Base-by-base conservation (phyloP, 2,113 vertebrate genomes). In the Peucedramus taeniatus region DNA sequence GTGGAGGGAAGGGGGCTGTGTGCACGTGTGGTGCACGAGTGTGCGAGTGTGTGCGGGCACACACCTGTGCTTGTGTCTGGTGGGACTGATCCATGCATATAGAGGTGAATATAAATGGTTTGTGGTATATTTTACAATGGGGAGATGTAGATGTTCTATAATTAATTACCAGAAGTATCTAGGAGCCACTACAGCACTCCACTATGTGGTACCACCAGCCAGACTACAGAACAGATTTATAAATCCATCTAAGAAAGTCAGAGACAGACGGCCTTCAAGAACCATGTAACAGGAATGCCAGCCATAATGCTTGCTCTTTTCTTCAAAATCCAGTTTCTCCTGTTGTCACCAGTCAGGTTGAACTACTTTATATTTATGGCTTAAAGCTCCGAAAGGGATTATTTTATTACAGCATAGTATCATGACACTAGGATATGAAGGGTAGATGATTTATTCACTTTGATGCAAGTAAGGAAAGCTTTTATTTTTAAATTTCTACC, bases 401-500 rank as follows among this genome's bases (percentile, higher is more conserved):
- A 97, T 95, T 98, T 98, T 98, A 97, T 98, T 96, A 94, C 92
- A 97, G 94, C 91, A 93, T 97, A 89, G 90, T 96, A 96, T 98
- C 97, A 96, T 97, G 96, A 97, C 96, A 97, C 87, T 79, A 92
- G 90, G 88, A 96, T 96, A 92, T 97, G 92, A 93, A 91, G 87
- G 81, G 77, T 93, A 95, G 94, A 97, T 97, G 93, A 96, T 95
- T 66, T 94, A 91, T 89, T 94, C 95, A 59, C 96, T 97, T 97
- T 93, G 93, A 97, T 97, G 92, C 97, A 98, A 97, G 97, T 97
- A 96, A 97, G 97, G 94, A 97, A 98, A 97, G 97, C 96, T 97
- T 98, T 98, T 98, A 97, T 98, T 98, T 97, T 98, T 97, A 96
- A 98, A 98, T 98, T 97, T 97, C 96, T 97, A 95, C 93, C 90